phyloP scores from a whole-genome alignment of 92 coral and sea anemone genomes.

The Meandrina meandrites region DNA sequence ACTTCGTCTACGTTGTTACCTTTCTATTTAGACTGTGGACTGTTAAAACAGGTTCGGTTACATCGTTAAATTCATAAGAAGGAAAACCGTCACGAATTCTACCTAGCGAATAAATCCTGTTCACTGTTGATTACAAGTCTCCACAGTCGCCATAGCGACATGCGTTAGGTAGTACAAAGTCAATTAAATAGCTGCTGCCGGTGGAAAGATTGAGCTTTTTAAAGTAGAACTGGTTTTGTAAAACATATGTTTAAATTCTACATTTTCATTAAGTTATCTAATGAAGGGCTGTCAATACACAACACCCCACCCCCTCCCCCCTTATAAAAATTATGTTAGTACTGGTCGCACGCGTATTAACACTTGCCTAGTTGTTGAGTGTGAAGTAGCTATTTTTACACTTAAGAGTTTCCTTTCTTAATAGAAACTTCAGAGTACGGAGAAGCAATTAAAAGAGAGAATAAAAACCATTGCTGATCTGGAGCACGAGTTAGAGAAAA shows the following conservation, averaged over 20 bases:
- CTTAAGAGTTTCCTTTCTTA: not conserved
- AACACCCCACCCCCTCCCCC: no score
- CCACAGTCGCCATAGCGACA: not conserved
- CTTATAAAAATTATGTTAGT: no score
- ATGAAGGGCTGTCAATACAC: no score
- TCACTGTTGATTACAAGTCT: not conserved
- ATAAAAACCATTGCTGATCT: slow-evolving; percentile 67
- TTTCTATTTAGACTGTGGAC: not conserved
- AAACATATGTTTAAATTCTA: no score
- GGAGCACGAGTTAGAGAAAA: slow-evolving; percentile 77
- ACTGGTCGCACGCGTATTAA: not conserved
- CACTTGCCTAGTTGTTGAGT: not conserved
- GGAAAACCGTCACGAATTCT: not conserved
- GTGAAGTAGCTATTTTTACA: not conserved
- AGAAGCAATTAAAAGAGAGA: slow-evolving; percentile 86
- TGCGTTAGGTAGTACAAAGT: not conserved
- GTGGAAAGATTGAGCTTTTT: not conserved
- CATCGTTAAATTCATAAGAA: not conserved
- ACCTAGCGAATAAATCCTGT: not conserved
- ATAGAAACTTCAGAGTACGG: slow-evolving; percentile 87
- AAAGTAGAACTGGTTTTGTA: not conserved
- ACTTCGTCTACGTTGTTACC: not conserved
- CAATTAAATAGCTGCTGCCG: no score
- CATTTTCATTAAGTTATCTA: no score
- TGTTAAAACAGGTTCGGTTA: not conserved